Evolutionary conservation across 2,797 vertebrate species (phyloP).

Genomic region (Trachops cirrhosus): DNA sequence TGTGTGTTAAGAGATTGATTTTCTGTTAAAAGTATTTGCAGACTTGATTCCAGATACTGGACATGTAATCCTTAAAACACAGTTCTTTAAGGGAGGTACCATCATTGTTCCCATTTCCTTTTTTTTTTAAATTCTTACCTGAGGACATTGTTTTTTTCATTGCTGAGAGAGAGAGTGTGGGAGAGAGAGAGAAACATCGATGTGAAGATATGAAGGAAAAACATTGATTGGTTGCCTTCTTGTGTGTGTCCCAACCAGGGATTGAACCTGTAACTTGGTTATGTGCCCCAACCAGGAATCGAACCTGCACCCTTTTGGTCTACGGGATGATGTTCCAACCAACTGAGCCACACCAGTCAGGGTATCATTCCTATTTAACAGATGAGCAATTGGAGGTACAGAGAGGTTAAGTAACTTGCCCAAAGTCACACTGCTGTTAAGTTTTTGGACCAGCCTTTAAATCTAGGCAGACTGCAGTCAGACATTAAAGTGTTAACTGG

Average conservation of each 20-base stretch:
- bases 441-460: not conserved
- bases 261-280: too few relatives aligned
- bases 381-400: not conserved
- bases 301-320: too few relatives aligned
- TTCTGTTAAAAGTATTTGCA: not conserved
- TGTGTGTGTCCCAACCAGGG: too few relatives aligned
- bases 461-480: not conserved
- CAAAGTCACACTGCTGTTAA: not conserved
- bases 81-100: not conserved
- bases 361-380: not conserved
- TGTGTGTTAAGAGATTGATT: not conserved
- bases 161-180: too few relatives aligned
- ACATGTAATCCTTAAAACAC: not conserved
- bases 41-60: not conserved
- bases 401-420: not conserved
- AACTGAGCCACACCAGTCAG: too few relatives aligned
- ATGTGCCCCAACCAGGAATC: too few relatives aligned
- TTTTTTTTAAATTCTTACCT: too few relatives aligned
- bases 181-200: too few relatives aligned
- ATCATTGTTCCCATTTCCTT: not conserved
- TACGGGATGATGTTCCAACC: too few relatives aligned
- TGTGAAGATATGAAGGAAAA: too few relatives aligned
- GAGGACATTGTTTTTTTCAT: too few relatives aligned
- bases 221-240: too few relatives aligned
- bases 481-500: not conserved